Conservation (phyloP, 1,140 invertebrate genomes). For the Drosophila bifasciata region DNA sequence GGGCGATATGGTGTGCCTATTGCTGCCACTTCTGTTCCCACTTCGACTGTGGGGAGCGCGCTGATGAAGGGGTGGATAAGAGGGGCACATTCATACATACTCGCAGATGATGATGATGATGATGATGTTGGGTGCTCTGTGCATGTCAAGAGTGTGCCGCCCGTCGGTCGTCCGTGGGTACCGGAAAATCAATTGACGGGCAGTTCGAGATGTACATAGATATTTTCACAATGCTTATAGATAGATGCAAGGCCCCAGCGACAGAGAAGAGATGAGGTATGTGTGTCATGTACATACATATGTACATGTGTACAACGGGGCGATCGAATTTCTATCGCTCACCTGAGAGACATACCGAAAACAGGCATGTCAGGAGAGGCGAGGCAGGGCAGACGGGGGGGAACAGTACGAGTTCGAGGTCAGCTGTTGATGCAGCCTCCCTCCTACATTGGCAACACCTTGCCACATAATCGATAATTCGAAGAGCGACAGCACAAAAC, state of each 20-base stretch:
- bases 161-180: conserved; percentile 37
- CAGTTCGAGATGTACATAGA: conserved; percentile 60
- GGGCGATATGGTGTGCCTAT: conserved; percentile 10
- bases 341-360: conserved; percentile 36
- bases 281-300: conserved; percentile 3
- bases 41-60: neutral
- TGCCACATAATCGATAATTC: neutral
- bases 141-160: conserved; percentile 70
- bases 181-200: conserved; percentile 77
- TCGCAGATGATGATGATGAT: conserved; percentile 26
- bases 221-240: conserved; percentile 65
- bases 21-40: neutral
- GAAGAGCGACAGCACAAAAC: neutral
- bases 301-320: conserved; percentile 8
- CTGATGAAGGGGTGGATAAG: conserved; percentile 5
- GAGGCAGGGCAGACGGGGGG: too few relatives aligned
- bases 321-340: conserved; percentile 69
- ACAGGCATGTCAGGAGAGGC: conserved; percentile 37
- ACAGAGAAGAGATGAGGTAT: neutral
- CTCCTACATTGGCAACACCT: conserved; percentile 5
- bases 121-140: conserved; percentile 51
- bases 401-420: conserved; percentile 13
- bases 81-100: conserved; percentile 9
- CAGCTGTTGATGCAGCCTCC: conserved; percentile 49
- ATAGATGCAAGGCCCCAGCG: conserved; percentile 30